Evolutionary conservation across 2,797 vertebrate genomes (phyloP), one percentile per base, ranked within the genome.

Genomic region (Sitta carolinensis): DNA sequence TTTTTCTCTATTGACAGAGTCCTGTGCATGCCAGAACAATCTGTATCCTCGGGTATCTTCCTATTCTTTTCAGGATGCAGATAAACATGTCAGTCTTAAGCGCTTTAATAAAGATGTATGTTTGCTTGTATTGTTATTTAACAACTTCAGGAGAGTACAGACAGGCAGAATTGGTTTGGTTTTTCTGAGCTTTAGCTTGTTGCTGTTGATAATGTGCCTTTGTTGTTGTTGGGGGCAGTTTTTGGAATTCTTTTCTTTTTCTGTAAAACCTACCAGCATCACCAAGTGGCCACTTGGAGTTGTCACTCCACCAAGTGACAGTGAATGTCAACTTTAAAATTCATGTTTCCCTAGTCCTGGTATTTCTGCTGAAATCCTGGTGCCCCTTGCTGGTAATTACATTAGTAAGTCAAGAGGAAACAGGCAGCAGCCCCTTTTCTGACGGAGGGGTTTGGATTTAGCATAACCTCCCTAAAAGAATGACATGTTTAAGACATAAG

Each of bases 251-350:
- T 64, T 89, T 32, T 32, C 12, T 87, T 64, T n/a, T 52, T 9
- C 51, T 64, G n/a, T 82, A 86, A 95, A 92, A 73, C 23, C 61
- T 76, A 63, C 21, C 57, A 87, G 81, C 70, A 94, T 92, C 67
- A 84, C 68, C 70, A 92, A 62, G 57, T 70, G 78, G 63, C 42
- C 36, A 57, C 27, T 13, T 52, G 47, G 84, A 77, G 84, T 36
- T 36, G 36, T 36, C 36, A 36, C 36, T 36, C 8, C 36, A 36
- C 36, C 36, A 36, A 36, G 36, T 36, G 36, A 29, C 9, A 62
- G 66, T 42, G 11, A 36, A 69, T 81, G 23, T 66, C 4, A 2
- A n/a, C 54, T 81, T 94, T 75, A 80, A 87, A 85, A 25, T 36
- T 72, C 1, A 0, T 32, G 7, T 83, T 87, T 38, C 26, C 13